These are phyloP conservation scores for Cryptotis parvus DNA, from an alignment of 2,113 vertebrate species.

Conservation along the genomic window DNA sequence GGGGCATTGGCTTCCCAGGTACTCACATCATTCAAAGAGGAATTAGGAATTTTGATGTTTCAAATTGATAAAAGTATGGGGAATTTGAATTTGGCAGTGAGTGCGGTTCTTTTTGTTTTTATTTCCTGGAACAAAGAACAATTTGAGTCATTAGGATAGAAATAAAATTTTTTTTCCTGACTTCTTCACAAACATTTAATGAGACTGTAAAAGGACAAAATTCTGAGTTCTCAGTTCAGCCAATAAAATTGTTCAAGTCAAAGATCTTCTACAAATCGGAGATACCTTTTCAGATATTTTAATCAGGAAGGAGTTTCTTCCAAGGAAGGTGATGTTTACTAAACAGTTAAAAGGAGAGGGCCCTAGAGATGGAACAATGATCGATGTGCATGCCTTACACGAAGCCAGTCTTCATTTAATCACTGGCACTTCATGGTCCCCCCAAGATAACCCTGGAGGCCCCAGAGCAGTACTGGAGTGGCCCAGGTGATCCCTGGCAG, in stretches of 20 bases:
- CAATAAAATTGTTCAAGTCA: no score
- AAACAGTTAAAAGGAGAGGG: not conserved
- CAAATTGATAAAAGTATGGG: not conserved
- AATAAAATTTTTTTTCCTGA: not conserved
- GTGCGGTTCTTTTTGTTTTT: not conserved
- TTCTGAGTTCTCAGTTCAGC: not conserved
- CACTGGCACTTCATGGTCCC: no score
- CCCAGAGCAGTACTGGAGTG: no score
- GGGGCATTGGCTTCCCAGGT: slow-evolving; percentile 9
- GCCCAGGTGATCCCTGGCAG: no score
- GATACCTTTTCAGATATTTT: not conserved
- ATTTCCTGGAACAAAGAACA: not conserved
- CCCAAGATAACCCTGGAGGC: no score
- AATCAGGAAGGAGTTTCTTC: not conserved
- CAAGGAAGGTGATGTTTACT: not conserved
- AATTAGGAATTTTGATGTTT: not conserved
- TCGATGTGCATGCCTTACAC: no score
- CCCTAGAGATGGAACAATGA: not conserved
- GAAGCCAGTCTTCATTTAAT: no score
- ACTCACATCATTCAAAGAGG: slow-evolving; percentile 31
- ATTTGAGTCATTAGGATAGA: not conserved
- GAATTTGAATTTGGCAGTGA: not conserved
- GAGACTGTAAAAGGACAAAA: not conserved
- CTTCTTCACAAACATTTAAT: not conserved
- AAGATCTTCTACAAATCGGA: not conserved